These are phyloP conservation scores for Glandiceps talaboti DNA, from an alignment of 53 echinoderm and acorn worm genomes.

Conservation along the genomic window DNA sequence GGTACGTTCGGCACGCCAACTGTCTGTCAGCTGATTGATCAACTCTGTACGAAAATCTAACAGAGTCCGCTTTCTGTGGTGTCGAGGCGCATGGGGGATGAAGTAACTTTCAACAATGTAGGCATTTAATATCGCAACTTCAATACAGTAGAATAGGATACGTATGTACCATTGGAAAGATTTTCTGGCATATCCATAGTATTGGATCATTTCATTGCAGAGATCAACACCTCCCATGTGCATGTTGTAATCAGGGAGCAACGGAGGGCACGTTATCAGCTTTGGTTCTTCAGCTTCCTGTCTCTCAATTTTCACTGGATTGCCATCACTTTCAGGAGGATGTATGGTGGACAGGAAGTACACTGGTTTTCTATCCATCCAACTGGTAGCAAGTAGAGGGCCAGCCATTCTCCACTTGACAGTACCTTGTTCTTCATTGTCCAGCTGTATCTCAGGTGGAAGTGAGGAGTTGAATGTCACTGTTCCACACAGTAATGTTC, in stretches of 20 bases:
- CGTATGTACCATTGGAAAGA: background rate
- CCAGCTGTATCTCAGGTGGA: background rate
- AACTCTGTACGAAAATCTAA: background rate
- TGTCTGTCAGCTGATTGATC: background rate
- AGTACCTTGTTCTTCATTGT: background rate
- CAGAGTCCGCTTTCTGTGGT: background rate
- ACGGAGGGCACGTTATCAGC: background rate
- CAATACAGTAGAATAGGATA: background rate
- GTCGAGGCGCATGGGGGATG: background rate
- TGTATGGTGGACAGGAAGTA: too few relatives aligned
- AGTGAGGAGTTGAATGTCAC: background rate
- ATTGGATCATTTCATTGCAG: background rate
- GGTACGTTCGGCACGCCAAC: background rate
- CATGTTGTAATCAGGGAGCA: background rate
- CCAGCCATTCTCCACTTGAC: background rate
- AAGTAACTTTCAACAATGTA: background rate
- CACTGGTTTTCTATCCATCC: background rate
- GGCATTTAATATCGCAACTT: background rate
- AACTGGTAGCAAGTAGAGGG: background rate
- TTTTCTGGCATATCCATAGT: background rate
- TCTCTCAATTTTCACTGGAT: background rate
- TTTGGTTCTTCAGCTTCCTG: background rate
- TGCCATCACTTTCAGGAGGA: too few relatives aligned
- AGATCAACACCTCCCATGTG: background rate
- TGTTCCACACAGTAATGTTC: background rate